Base-by-base conservation (phyloP, 2,797 vertebrate genomes). In the Aldrovandia affinis region DNA sequence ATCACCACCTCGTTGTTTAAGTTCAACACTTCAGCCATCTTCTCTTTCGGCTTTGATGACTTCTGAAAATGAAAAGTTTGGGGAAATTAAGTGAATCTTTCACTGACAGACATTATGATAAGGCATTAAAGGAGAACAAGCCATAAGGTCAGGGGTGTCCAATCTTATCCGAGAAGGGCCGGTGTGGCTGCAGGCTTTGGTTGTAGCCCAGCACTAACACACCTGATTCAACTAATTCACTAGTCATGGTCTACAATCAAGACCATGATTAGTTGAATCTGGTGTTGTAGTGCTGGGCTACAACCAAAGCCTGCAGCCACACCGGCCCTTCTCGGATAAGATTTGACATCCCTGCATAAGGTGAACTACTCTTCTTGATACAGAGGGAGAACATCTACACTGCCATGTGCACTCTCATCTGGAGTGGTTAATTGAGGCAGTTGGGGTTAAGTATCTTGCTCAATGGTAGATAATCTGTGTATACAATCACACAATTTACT, bases 1-100 rank as follows among this genome's bases (percentile, higher is more conserved):
- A 94, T 97, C 89, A 99, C 97, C 90, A 99, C 97, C 95, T 99
- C 94, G 80, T 95, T 95, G 90, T 94, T 95, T 78, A 96, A 92
- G 86, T 95, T 96, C 75, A 96, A 86, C 36, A 86, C 89, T 0
- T 83, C 83, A 0, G 85, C 4, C 87, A 92, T 91, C 61, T 91
- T 91, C 54, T 22, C 42, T 36, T 22, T n/a, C 1, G 20, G 22
- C 20, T n/a, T 77, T 36, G 22, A 47, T 42, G 28, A 30, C 42
- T 63, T 70, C 78, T 80, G 36, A n/a, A 70, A 80, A 36, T 39
- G 20, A 68, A 36, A 73, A 28, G 33, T 52, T 12, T 73, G 52
- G 42, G n/a, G 15, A 10, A 47, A 78, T 50, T n/a, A 52, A 79
- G 57, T 47, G 15, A 63, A 83, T 44, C 10, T 78, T 10, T 50